Evolutionary conservation across 23 tunicate genomes (phyloP).

Genomic region (Trididemnum nubilum): DNA sequence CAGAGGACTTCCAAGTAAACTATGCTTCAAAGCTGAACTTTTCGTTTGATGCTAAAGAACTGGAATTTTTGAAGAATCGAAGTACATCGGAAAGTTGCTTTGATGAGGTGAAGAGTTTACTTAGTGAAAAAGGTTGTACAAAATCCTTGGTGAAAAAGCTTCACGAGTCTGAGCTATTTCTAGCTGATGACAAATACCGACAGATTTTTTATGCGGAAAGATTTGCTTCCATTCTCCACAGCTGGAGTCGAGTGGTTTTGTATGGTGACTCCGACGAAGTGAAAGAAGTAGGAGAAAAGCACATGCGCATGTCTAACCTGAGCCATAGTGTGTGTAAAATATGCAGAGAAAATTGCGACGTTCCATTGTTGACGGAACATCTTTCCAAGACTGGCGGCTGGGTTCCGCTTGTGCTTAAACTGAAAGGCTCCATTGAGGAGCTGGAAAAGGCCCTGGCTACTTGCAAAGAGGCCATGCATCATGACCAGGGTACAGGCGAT

Average conservation of each 20-base stretch:
- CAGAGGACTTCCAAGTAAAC: neutral
- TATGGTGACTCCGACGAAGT: neutral
- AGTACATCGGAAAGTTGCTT: neutral
- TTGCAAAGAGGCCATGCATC: neutral
- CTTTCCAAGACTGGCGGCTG: slow-evolving; percentile 2
- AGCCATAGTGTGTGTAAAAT: neutral
- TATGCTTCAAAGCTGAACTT: slow-evolving; percentile 9
- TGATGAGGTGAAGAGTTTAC: neutral
- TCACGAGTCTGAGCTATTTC: neutral
- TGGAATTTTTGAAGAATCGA: slow-evolving; percentile 3
- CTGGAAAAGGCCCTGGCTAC: neutral
- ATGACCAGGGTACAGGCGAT: neutral
- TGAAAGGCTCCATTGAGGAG: neutral
- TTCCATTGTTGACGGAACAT: slow-evolving; percentile 6
- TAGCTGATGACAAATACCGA: neutral
- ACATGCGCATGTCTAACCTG: neutral
- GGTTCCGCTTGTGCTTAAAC: neutral
- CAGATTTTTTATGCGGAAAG: slow-evolving; percentile 20
- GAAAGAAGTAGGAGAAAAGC: neutral
- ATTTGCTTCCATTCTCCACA: too few relatives aligned
- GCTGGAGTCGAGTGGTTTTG: too few relatives aligned
- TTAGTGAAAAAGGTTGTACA: neutral
- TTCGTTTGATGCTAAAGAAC: neutral
- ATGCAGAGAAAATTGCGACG: neutral
- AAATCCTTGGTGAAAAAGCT: neutral